These are phyloP conservation scores for Sciurus carolinensis DNA, from an alignment of 2,797 vertebrate genomes.

Conservation along the genomic window DNA sequence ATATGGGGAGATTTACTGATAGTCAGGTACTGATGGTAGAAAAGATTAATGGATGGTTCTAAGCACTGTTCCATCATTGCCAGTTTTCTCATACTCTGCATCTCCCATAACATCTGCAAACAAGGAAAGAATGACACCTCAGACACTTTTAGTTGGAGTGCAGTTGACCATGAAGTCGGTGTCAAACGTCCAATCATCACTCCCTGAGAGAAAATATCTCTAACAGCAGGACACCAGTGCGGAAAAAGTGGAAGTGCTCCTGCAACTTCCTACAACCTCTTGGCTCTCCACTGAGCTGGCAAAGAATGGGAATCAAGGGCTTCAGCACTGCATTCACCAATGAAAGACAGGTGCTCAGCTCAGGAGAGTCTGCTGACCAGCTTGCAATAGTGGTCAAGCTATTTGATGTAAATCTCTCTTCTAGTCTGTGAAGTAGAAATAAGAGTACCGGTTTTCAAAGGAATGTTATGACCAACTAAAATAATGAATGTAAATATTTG, in stretches of 20 bases:
- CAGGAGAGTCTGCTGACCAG: not conserved
- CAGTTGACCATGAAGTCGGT: not conserved
- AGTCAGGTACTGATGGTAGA: not conserved
- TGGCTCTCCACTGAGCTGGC: not conserved
- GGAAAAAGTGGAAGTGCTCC: not conserved
- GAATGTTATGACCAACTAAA: not conserved
- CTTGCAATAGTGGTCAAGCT: not conserved
- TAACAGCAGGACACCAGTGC: not conserved
- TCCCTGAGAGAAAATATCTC: not conserved
- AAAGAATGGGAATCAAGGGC: not conserved
- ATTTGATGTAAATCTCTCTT: not conserved
- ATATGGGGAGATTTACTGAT: not conserved
- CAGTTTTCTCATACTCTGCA: not conserved
- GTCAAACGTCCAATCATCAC: not conserved
- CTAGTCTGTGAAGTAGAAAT: not conserved
- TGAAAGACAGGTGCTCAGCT: not conserved
- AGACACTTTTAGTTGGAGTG: not conserved
- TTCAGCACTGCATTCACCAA: not conserved
- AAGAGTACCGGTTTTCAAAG: not conserved
- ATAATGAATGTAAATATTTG: not conserved
- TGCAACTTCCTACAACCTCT: no score
- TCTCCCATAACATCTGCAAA: not conserved
- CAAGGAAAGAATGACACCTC: not conserved
- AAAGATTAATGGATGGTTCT: not conserved
- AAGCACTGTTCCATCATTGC: not conserved